Evolutionary conservation across 2,113 vertebrate species (phyloP).

Genomic region (Todiramphus chloris): DNA sequence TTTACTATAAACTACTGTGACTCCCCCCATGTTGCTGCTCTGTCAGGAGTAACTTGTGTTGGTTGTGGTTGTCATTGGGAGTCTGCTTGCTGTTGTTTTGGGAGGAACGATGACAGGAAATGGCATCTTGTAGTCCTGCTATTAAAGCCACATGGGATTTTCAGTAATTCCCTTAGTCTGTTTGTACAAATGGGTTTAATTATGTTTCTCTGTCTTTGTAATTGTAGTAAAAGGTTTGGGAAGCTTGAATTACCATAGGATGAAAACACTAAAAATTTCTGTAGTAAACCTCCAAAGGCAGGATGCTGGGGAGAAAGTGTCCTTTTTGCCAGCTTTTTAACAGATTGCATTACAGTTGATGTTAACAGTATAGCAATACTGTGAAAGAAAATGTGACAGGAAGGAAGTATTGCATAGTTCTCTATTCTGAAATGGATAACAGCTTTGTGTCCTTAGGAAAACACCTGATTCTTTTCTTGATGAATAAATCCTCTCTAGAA

Average conservation of each 20-base stretch:
- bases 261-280: not conserved
- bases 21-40: too few species aligned
- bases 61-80: not conserved
- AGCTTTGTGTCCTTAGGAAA: not conserved
- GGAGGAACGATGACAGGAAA: not conserved
- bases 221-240: not conserved
- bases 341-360: not conserved
- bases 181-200: not conserved
- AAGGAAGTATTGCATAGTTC: constrained; percentile 27
- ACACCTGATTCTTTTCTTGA: not conserved
- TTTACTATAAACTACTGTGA: not conserved
- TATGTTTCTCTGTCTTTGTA: not conserved
- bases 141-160: not conserved
- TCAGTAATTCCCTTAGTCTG: not conserved
- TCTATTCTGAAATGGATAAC: not conserved
- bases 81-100: not conserved
- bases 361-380: not conserved
- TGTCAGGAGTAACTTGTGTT: not conserved
- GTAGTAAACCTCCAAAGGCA: not conserved
- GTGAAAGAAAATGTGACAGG: not conserved
- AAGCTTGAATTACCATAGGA: not conserved
- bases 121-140: not conserved
- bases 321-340: not conserved
- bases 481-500: not conserved
- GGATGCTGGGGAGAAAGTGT: not conserved